These are phyloP conservation scores for Dendrolimus kikuchii DNA, from an alignment of 1,140 invertebrate genomes.

Conservation along the genomic window DNA sequence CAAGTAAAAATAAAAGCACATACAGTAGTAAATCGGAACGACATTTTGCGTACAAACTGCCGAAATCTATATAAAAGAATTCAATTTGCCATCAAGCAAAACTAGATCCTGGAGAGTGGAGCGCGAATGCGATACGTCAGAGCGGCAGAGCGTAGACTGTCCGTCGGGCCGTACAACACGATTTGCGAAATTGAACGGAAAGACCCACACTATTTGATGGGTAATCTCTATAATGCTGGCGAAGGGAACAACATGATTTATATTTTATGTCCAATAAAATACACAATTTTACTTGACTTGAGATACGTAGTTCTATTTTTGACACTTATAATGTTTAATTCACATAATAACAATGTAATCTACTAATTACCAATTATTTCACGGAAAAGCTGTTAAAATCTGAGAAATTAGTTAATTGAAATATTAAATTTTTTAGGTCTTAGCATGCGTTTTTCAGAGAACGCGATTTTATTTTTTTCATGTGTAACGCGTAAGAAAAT, in stretches of 20 bases:
- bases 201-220: slow-evolving; percentile 16
- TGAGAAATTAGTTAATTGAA: too few relatives aligned
- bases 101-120: slow-evolving; percentile 17
- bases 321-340: not conserved
- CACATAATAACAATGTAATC: too few relatives aligned
- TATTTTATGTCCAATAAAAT: slow-evolving; percentile 16
- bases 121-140: slow-evolving; percentile 18
- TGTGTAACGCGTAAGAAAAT: too few relatives aligned
- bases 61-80: slow-evolving; percentile 16
- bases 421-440: too few relatives aligned
- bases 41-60: not conserved
- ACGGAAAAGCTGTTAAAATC: too few relatives aligned
- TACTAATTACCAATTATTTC: too few relatives aligned
- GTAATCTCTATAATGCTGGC: slow-evolving; percentile 21
- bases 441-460: too few relatives aligned
- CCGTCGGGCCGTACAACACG: slow-evolving; percentile 17
- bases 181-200: slow-evolving; percentile 24
- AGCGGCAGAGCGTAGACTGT: not conserved
- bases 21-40: not conserved
- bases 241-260: slow-evolving; percentile 12
- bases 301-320: not conserved
- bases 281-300: slow-evolving; percentile 5
- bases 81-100: slow-evolving; percentile 25
- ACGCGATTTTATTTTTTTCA: too few relatives aligned
- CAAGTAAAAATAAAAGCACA: not conserved